These are phyloP conservation scores for Rhynchomys soricoides DNA, from an alignment of 2,113 vertebrate species.

Conservation along the genomic window DNA sequence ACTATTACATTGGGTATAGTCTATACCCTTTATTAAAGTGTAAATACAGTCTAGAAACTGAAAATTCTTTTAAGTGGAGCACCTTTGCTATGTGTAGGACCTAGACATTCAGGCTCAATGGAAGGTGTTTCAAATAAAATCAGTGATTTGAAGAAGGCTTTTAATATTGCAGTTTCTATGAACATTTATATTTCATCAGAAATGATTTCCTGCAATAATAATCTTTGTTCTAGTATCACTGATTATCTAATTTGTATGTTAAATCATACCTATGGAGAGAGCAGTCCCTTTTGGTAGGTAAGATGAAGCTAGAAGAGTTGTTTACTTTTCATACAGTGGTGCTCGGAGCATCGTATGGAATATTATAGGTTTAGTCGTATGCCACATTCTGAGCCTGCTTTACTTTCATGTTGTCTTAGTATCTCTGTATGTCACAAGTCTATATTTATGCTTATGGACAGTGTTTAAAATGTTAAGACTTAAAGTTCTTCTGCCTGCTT, in stretches of 20 bases:
- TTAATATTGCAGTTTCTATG: conserved; percentile 42
- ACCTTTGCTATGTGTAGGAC: not conserved
- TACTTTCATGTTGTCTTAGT: not conserved
- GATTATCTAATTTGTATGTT: not conserved
- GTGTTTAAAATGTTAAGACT: conserved; percentile 36
- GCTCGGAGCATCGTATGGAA: conserved; percentile 3
- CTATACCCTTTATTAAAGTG: not conserved
- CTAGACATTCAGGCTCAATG: not conserved
- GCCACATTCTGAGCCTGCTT: conserved; percentile 10
- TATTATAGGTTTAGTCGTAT: not conserved
- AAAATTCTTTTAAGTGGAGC: not conserved
- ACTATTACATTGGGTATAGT: conserved; percentile 43
- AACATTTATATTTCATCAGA: not conserved
- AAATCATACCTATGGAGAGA: not conserved
- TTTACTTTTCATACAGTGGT: not conserved
- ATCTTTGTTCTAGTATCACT: not conserved
- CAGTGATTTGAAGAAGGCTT: conserved; percentile 42
- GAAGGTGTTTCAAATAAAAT: conserved; percentile 21
- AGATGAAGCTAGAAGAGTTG: conserved; percentile 4
- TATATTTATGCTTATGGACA: conserved; percentile 39
- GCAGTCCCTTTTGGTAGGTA: not conserved
- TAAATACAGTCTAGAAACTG: conserved; percentile 2
- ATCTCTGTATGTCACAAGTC: not conserved
- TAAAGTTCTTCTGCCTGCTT: conserved; percentile 11
- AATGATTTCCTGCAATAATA: not conserved